Percentiles rank a stretch among this genome's conserved stretches.
Evolutionary conservation across 2,797 vertebrate genomes (phyloP).

Genomic region (Phalanger gymnotis): DNA sequence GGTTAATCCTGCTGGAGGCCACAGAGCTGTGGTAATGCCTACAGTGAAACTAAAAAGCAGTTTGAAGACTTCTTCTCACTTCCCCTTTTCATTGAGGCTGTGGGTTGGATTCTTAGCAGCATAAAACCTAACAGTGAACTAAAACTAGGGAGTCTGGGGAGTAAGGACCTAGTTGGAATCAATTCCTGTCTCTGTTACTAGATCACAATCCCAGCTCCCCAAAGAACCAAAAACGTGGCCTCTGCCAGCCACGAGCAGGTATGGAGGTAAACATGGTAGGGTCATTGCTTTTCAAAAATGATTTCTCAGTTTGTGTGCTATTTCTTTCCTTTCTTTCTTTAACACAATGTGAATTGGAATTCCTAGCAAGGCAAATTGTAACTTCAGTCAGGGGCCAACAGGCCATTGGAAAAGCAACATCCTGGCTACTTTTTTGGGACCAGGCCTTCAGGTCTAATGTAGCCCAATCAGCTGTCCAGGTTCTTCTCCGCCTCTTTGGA

Average conservation of each 20-base stretch:
- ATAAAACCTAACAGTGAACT: conserved; percentile 83
- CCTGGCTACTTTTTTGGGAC: conserved; percentile 46
- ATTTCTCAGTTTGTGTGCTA: conserved; percentile 77
- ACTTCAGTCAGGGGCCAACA: conserved; percentile 64
- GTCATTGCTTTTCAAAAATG: conserved; percentile 75
- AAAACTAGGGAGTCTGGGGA: conserved; percentile 67
- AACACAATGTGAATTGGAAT: conserved; percentile 73
- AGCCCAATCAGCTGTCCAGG: conserved; percentile 89
- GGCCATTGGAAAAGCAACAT: conserved; percentile 39
- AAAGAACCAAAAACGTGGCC: conserved; percentile 76
- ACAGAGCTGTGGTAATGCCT: conserved; percentile 57
- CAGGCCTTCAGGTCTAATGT: conserved; percentile 33
- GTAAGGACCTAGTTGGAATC: conserved; percentile 58
- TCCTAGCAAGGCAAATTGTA: conserved; percentile 75
- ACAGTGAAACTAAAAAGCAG: conserved; percentile 52
- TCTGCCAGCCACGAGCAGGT: conserved; percentile 73
- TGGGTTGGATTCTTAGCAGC: conserved; percentile 84
- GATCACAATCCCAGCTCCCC: conserved; percentile 73
- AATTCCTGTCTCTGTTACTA: conserved; percentile 48
- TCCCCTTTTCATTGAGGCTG: conserved; percentile 79
- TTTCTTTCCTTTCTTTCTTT: conserved; percentile 65
- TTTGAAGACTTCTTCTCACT: conserved; percentile 66
- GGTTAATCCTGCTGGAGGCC: conserved; percentile 23
- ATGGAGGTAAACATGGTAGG: conserved; percentile 81
- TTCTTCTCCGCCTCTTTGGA: conserved; percentile 94